Conservation (phyloP, 1,140 invertebrate species). For the Drosophila sturtevanti region DNA sequence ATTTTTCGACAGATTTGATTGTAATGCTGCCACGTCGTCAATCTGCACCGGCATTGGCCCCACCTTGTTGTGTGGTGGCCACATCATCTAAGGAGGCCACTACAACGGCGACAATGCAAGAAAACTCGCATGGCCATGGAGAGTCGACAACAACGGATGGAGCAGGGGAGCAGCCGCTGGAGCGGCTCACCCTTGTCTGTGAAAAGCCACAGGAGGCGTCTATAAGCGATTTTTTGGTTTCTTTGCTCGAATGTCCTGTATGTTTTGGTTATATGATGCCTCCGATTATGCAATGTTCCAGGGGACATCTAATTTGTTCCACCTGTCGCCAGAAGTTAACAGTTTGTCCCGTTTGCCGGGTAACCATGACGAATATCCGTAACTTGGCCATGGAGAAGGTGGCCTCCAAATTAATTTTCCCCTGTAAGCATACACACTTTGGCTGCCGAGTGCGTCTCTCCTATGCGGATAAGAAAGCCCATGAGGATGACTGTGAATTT, state of each 20-base stretch:
- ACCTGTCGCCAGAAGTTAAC: constrained; percentile 97
- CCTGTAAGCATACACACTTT: constrained; percentile 97
- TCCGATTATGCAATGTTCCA: constrained; percentile 95
- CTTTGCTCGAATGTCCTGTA: constrained; percentile 99
- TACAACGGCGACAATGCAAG: neutral
- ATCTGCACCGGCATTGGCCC: constrained; percentile 34
- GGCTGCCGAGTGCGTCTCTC: constrained; percentile 95
- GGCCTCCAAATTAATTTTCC: constrained; percentile 98
- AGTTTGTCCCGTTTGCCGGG: constrained; percentile 98
- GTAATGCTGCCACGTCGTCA: constrained; percentile 42
- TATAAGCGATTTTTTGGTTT: constrained; percentile 91
- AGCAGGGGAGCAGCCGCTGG: neutral
- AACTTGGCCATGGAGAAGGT: constrained; percentile 99
- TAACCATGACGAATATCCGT: constrained; percentile 96
- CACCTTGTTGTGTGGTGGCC: neutral
- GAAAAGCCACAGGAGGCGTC: neutral
- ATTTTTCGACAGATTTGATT: neutral
- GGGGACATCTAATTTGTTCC: constrained; percentile 94
- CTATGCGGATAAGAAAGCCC: constrained; percentile 97
- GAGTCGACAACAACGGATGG: constrained; percentile 2
- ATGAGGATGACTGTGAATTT: constrained; percentile 99
- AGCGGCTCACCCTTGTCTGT: neutral
- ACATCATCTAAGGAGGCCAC: neutral
- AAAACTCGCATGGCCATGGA: neutral
- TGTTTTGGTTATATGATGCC: constrained; percentile 99